phyloP scores from a whole-genome alignment of 2,113 vertebrate species.

The Eretmochelys imbricata region DNA sequence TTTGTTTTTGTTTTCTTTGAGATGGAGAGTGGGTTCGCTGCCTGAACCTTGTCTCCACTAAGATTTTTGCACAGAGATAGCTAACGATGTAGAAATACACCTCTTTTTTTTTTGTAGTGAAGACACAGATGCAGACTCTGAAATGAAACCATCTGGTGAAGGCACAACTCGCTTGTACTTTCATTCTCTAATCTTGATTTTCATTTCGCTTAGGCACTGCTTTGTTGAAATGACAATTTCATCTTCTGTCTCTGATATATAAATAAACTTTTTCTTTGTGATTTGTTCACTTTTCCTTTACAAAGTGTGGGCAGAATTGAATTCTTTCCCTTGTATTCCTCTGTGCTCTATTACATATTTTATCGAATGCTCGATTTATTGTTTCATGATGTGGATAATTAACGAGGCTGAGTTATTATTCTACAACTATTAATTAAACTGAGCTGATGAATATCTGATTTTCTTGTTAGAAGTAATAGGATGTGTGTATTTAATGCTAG shows the following conservation, averaged over 20 bases:
- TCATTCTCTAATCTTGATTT: background rate
- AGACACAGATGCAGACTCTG: background rate
- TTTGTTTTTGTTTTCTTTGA: no score
- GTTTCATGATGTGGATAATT: background rate
- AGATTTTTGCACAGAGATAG: background rate
- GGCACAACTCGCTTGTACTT: background rate
- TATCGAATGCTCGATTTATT: background rate
- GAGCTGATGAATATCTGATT: background rate
- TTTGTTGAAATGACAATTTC: no score
- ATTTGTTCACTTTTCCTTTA: background rate
- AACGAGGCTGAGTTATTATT: background rate
- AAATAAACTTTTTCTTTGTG: background rate
- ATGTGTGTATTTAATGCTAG: background rate
- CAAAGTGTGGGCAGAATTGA: background rate
- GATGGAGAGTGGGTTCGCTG: no score
- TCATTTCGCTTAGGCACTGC: background rate
- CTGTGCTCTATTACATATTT: background rate
- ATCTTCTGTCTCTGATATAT: background rate
- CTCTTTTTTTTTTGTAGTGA: background rate
- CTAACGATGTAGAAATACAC: background rate
- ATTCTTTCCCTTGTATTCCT: background rate
- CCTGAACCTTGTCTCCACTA: no score
- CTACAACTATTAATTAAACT: background rate
- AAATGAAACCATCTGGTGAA: background rate
- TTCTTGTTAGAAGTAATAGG: background rate